Evolutionary conservation across 2,797 vertebrate species (phyloP).

Genomic region (Monodelphis domestica): DNA sequence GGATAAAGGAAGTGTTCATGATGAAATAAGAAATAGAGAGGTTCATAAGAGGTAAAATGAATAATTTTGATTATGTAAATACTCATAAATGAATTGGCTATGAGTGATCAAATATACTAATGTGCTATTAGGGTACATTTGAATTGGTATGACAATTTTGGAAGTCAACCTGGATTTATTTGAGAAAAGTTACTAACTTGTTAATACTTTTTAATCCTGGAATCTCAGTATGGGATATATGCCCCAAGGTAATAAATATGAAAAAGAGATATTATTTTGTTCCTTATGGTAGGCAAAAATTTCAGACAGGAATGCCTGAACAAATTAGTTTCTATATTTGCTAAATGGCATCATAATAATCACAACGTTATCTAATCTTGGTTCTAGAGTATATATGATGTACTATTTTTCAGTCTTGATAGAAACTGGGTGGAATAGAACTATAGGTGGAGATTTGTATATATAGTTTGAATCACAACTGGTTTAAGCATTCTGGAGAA

Average conservation of each 20-base stretch:
- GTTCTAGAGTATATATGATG: background rate
- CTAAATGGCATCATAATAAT: background rate
- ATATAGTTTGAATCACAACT: background rate
- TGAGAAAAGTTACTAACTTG: too few relatives aligned
- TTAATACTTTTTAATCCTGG: too few relatives aligned
- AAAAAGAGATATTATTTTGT: background rate
- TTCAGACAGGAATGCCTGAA: background rate
- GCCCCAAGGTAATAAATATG: background rate
- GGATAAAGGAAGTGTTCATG: too few relatives aligned
- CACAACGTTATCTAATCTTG: background rate
- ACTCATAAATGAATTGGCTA: too few relatives aligned
- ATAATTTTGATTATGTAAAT: too few relatives aligned
- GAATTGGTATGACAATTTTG: too few relatives aligned
- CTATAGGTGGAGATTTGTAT: background rate
- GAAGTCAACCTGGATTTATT: too few relatives aligned
- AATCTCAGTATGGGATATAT: background rate
- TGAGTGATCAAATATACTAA: too few relatives aligned
- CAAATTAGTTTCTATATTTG: background rate
- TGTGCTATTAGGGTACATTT: too few relatives aligned
- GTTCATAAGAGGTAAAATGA: too few relatives aligned
- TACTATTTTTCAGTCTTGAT: background rate
- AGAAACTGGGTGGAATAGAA: background rate
- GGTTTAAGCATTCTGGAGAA: background rate
- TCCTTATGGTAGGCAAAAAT: background rate
- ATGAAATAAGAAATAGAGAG: too few relatives aligned